Percentiles rank a stretch among this genome's conserved stretches.
Conservation (phyloP, 2,888 invertebrate species). For the Rhagonycha fulva region DNA sequence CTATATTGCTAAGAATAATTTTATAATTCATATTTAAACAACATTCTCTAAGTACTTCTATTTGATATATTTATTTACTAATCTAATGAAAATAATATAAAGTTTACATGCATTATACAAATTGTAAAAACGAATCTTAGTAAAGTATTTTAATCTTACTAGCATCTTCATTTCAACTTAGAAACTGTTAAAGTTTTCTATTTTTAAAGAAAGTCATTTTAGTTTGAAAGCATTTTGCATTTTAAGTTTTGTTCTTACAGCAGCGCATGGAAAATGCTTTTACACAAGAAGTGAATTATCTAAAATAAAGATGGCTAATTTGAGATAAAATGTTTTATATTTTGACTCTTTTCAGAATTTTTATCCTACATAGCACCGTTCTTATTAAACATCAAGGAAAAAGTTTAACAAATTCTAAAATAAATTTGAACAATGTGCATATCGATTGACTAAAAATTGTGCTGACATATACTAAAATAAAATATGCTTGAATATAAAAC, state of each 20-base stretch:
- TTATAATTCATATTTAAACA: not conserved
- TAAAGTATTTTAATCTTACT: not conserved
- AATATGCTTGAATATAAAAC: not conserved
- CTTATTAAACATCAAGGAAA: not conserved
- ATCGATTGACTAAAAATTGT: not conserved
- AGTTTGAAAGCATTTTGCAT: not conserved
- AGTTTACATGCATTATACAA: not conserved
- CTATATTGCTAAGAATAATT: not conserved
- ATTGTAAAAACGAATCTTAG: not conserved
- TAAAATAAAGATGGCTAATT: not conserved
- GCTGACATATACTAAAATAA: not conserved
- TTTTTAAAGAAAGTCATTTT: not conserved
- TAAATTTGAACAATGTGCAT: not conserved
- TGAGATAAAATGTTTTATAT: not conserved
- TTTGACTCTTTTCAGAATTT: not conserved
- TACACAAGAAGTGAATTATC: not conserved
- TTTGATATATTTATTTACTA: too few relatives aligned
- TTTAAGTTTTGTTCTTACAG: not conserved
- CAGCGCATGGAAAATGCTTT: not conserved
- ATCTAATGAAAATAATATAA: not conserved
- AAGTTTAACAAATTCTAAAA: not conserved
- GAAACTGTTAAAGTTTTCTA: not conserved
- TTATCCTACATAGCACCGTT: not conserved
- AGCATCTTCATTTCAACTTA: not conserved
- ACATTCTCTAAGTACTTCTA: too few relatives aligned